Evolutionary conservation across 2,797 vertebrate genomes (phyloP), one percentile per base, ranked within the genome.

Genomic region (Melanotaenia trifasciata): DNA sequence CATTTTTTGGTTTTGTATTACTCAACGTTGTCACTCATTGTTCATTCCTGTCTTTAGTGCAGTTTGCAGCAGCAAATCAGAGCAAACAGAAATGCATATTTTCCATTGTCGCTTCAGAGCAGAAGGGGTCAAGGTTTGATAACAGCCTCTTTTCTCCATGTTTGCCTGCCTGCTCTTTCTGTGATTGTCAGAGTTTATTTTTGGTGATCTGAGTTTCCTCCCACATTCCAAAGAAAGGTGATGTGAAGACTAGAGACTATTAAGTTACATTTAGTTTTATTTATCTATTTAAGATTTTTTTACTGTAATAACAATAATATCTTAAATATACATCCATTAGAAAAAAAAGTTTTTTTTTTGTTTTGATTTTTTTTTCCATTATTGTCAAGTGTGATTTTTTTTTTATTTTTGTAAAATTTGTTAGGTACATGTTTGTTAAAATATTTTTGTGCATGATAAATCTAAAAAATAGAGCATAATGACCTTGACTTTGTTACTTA

Each of bases 171-270:
- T 79, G 20, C 78, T 61, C 36, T 63, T 50, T 76, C 47, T 58
- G 4, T 78, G 62, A 82, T 78, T 68, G 40, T 66, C 59, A 4
- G 50, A 69, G 50, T 70, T 72, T 78, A 74, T 68, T 81, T 76
- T 64, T 16, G 13, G 26, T 50, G 16, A 45, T 70, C 58, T 20
- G 18, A 5, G 20, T 76, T 76, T 76, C 64, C 45, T 72, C 63
- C 26, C 57, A 68, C 51, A 36, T 81, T 81, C 67, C 67, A 64
- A 43, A 40, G 63, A 40, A 68, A 71, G 53, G 67, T 76, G 47
- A 67, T 47, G 51, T 33, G 43, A 14, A 69, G 22, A 36, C 40
- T 50, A 26, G 45, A 67, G 38, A 45, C 28, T 32, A 3, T 26
- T 65, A 51, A 12, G 13, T 56, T 65, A 33, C 2, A 45, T 58